Evolutionary conservation across 2,888 invertebrate species (phyloP).

Genomic region (Spilarctia lutea): DNA sequence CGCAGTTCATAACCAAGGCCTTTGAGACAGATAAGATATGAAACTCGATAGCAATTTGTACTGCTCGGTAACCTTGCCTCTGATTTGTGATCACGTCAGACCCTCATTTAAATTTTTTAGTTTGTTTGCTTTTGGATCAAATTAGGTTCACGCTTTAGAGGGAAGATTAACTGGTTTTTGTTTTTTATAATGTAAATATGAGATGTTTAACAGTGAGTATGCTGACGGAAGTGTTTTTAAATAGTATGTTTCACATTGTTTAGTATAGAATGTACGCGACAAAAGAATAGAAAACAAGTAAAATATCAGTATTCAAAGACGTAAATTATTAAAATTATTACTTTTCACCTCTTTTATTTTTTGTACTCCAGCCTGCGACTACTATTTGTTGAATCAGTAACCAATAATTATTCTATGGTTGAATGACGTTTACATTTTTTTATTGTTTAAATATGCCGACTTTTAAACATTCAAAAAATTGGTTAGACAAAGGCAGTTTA

Average conservation of each 20-base stretch:
- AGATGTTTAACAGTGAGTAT: conserved; percentile 29
- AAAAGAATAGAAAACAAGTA: not conserved
- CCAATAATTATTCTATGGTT: no score
- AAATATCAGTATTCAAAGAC: not conserved
- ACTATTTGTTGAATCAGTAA: no score
- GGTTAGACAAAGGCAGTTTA: no score
- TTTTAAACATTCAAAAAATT: no score
- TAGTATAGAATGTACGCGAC: conserved; percentile 2
- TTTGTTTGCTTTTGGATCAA: conserved; percentile 46
- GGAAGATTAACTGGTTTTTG: conserved; percentile 37
- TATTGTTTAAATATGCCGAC: not conserved
- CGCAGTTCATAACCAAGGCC: conserved; percentile 32
- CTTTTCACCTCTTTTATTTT: no score
- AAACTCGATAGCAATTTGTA: conserved; percentile 36
- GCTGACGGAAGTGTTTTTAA: conserved; percentile 17
- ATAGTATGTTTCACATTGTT: not conserved
- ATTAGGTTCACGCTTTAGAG: conserved; percentile 34
- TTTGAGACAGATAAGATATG: conserved; percentile 47
- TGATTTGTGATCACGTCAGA: conserved; percentile 35
- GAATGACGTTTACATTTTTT: not conserved
- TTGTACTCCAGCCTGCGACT: not conserved
- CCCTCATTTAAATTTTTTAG: conserved; percentile 43
- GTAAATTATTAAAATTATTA: not conserved
- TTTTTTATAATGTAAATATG: conserved; percentile 30
- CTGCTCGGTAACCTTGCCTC: conserved; percentile 36